Conservation (phyloP, 2,797 vertebrate genomes). For the Rhinichthys osculus region DNA sequence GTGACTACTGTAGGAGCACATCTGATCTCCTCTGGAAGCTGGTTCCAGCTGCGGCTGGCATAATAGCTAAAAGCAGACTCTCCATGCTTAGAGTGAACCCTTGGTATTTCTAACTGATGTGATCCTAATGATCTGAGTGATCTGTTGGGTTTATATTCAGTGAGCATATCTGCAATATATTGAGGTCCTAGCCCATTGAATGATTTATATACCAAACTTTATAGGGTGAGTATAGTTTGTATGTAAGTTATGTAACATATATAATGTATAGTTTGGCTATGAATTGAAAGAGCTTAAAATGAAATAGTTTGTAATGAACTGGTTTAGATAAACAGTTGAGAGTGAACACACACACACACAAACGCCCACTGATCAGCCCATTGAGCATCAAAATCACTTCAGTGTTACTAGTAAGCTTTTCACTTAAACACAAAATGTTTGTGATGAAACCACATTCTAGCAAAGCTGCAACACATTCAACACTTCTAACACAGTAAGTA, state of each 20-base stretch:
- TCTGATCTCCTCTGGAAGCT: too few species aligned
- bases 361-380: not conserved
- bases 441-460: not conserved
- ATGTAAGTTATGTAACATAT: not conserved
- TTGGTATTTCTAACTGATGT: too few species aligned
- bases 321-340: not conserved
- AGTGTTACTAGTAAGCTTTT: not conserved
- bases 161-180: too few species aligned
- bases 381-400: not conserved
- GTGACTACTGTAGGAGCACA: too few species aligned
- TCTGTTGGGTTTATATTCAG: too few species aligned
- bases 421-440: not conserved
- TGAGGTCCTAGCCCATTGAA: too few species aligned
- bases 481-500: not conserved
- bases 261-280: not conserved
- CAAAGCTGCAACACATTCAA: not conserved
- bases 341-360: not conserved
- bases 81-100: too few species aligned
- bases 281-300: not conserved
- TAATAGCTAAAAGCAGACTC: too few species aligned
- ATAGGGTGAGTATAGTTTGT: too few species aligned
- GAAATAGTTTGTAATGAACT: not conserved
- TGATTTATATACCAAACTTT: too few species aligned
- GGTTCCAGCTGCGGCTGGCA: too few species aligned
- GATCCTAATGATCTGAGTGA: too few species aligned